These are phyloP conservation scores for Brachystomella parvula DNA, from an alignment of 1,140 invertebrate species.

Conservation along the genomic window DNA sequence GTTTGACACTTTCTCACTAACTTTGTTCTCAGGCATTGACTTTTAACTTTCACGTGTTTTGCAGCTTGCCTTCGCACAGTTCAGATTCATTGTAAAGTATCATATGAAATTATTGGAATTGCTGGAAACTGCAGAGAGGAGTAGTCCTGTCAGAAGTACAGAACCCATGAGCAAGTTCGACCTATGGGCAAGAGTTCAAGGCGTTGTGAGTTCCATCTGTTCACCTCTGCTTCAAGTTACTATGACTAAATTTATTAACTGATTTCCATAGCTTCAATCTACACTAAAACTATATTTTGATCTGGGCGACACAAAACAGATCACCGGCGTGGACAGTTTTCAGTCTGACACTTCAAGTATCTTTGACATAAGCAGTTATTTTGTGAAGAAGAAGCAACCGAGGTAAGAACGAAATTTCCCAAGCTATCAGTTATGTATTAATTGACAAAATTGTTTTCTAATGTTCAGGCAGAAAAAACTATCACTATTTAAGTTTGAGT, in stretches of 20 bases:
- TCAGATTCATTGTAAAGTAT: conserved; percentile 59
- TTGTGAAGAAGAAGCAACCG: conserved; percentile 56
- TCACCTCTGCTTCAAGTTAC: conserved; percentile 5
- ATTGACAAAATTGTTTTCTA: conserved; percentile 11
- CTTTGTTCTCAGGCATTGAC: background rate
- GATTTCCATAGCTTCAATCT: conserved; percentile 54
- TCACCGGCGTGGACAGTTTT: conserved; percentile 12
- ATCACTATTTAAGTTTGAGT: conserved; percentile 68
- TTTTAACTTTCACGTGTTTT: conserved; percentile 3
- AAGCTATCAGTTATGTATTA: conserved; percentile 13
- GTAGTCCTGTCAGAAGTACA: conserved; percentile 33
- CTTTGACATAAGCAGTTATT: conserved; percentile 58
- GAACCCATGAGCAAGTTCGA: conserved; percentile 64
- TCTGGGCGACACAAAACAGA: conserved; percentile 33
- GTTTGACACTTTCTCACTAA: conserved; percentile 18
- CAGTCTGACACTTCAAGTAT: conserved; percentile 50
- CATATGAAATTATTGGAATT: conserved; percentile 57
- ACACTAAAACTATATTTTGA: conserved; percentile 38
- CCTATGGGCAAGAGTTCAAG: conserved; percentile 81
- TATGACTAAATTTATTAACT: background rate
- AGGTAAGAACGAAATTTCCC: conserved; percentile 43
- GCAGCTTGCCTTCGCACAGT: conserved; percentile 63
- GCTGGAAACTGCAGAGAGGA: conserved; percentile 51
- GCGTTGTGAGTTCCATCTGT: conserved; percentile 55
- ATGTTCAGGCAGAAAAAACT: conserved; percentile 48